Conservation (phyloP, 1,140 invertebrate species). For the Tribolium madens region DNA sequence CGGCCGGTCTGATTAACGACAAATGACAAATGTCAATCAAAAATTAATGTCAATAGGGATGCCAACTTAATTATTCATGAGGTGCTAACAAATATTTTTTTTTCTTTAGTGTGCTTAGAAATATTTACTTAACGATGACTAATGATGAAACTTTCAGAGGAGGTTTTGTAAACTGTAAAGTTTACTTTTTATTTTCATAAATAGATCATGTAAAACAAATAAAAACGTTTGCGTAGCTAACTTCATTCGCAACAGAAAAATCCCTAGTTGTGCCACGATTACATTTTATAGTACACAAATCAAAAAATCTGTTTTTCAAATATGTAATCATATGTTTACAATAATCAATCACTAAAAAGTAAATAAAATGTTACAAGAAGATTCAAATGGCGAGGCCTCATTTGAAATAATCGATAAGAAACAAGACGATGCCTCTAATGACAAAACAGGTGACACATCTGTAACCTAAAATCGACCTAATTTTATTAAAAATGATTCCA, state of each 20-base stretch:
- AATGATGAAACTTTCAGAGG: background rate
- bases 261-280: slow-evolving; percentile 41
- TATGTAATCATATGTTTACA: slow-evolving; percentile 30
- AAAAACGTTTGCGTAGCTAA: background rate
- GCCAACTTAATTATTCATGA: background rate
- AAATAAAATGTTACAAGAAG: slow-evolving; percentile 63
- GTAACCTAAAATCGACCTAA: background rate
- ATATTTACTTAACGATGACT: too few relatives aligned
- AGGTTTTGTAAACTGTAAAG: background rate
- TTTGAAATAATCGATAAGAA: slow-evolving; percentile 68
- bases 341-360: slow-evolving; percentile 21
- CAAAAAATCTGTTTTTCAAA: background rate
- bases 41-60: background rate
- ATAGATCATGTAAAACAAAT: background rate
- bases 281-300: slow-evolving; percentile 4
- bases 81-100: too few relatives aligned
- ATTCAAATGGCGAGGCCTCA: slow-evolving; percentile 66
- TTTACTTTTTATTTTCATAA: background rate
- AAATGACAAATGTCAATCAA: slow-evolving; percentile 16
- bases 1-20: slow-evolving; percentile 21
- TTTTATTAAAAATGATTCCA: slow-evolving; percentile 44
- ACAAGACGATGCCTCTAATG: slow-evolving; percentile 54
- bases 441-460: slow-evolving; percentile 54
- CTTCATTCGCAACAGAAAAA: slow-evolving; percentile 8
- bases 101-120: too few relatives aligned